These are phyloP conservation scores for Leucozona laternaria DNA, from an alignment of 2,888 invertebrate species.

Conservation along the genomic window DNA sequence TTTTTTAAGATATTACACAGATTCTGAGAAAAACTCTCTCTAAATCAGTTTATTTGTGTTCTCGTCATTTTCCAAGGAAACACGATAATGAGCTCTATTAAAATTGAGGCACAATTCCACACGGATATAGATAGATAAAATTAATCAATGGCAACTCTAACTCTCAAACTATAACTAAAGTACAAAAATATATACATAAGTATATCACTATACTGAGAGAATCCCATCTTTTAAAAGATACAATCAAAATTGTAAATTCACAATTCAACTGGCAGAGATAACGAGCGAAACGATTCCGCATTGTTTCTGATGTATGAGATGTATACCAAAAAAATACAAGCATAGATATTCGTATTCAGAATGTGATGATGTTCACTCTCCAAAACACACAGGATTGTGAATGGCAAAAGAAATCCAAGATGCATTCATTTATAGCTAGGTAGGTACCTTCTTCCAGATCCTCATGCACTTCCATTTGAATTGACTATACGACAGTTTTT, in stretches of 20 bases:
- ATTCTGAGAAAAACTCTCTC: too few relatives aligned
- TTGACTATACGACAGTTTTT: conserved; percentile 64
- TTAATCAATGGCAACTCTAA: background rate
- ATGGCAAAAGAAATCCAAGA: conserved; percentile 41
- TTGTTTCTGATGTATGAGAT: conserved; percentile 19
- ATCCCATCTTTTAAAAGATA: conserved; percentile 35
- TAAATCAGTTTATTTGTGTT: too few relatives aligned
- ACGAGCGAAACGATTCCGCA: conserved; percentile 52
- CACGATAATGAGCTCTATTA: too few relatives aligned
- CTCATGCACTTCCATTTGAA: conserved; percentile 34
- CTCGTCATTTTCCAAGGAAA: too few relatives aligned
- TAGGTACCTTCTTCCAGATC: background rate
- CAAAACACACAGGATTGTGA: conserved; percentile 19
- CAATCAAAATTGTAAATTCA: conserved; percentile 69
- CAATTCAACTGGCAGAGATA: conserved; percentile 70
- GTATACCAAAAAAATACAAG: too few relatives aligned
- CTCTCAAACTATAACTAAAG: background rate
- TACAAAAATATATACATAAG: background rate
- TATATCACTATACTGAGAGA: background rate
- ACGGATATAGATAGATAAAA: too few relatives aligned
- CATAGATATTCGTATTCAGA: too few relatives aligned
- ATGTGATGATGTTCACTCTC: conserved; percentile 12
- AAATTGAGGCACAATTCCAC: too few relatives aligned
- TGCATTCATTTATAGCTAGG: background rate
- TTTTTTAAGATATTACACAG: too few relatives aligned